Evolutionary conservation across 2,797 vertebrate species (phyloP).

Genomic region (Rousettus madagascariensis): DNA sequence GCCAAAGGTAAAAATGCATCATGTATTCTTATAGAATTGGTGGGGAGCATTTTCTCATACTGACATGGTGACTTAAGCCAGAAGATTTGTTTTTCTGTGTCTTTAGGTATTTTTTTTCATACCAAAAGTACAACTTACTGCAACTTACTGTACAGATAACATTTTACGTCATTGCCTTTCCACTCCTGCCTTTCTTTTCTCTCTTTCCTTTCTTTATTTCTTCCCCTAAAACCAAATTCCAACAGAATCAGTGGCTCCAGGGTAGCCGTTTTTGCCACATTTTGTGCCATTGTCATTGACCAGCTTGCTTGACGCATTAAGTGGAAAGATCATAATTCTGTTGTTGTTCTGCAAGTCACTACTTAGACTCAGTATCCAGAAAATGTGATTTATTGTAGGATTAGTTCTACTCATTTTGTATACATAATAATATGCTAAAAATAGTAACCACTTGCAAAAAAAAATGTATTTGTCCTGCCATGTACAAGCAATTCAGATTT

Average conservation of each 20-base stretch:
- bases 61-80: background rate
- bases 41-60: background rate
- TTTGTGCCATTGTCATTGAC: constrained; percentile 28
- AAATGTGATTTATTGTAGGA: constrained; percentile 50
- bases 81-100: background rate
- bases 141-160: background rate
- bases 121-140: background rate
- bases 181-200: background rate
- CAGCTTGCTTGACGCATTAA: background rate
- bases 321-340: background rate
- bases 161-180: constrained; percentile 33
- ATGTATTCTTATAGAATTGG: background rate
- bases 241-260: constrained; percentile 20
- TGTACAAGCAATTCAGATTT: constrained; percentile 52
- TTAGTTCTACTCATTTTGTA: constrained; percentile 39
- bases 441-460: constrained; percentile 37
- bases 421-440: constrained; percentile 47
- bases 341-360: background rate
- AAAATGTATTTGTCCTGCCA: constrained; percentile 1
- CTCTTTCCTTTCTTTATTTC: background rate
- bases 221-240: constrained; percentile 33
- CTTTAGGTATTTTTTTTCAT: constrained; percentile 32
- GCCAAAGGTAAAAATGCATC: constrained; percentile 91
- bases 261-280: background rate
- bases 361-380: constrained; percentile 28